These are phyloP conservation scores for Amphipyra tragopoginis DNA, from an alignment of 2,888 invertebrate genomes.

Conservation along the genomic window DNA sequence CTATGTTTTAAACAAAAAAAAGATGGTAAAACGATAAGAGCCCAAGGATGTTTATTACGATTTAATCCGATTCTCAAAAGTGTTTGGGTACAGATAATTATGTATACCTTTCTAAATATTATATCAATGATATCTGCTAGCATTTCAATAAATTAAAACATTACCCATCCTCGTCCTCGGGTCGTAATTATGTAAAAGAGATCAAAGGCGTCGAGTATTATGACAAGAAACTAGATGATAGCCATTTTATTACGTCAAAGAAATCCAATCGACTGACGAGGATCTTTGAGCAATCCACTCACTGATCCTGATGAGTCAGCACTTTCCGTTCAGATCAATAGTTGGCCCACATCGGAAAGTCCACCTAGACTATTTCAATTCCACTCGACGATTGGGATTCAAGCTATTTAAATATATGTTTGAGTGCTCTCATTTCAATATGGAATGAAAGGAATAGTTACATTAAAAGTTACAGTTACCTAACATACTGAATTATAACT, in stretches of 20 bases:
- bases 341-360: conserved; percentile 50
- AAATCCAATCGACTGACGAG: conserved; percentile 56
- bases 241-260: conserved; percentile 60
- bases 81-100: too few relatives aligned
- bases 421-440: conserved; percentile 7
- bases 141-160: background rate
- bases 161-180: background rate
- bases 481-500: background rate
- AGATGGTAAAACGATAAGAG: background rate
- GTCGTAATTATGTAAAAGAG: background rate
- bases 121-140: background rate
- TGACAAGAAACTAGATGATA: conserved; percentile 41
- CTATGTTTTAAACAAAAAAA: too few relatives aligned
- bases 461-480: conserved; percentile 16
- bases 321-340: conserved; percentile 64
- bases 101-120: too few relatives aligned
- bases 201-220: conserved; percentile 18
- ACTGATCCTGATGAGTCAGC: conserved; percentile 64
- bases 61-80: too few relatives aligned
- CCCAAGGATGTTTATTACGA: too few relatives aligned
- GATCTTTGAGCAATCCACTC: conserved; percentile 64
- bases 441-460: conserved; percentile 14
- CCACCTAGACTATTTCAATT: conserved; percentile 44
- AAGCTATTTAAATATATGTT: conserved; percentile 24
- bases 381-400: conserved; percentile 12